A percentile compares a stretch with the other conserved stretches of the same genome.
Evolutionary conservation across 2,113 vertebrate genomes (phyloP).

Genomic region (Lathamus discolor): DNA sequence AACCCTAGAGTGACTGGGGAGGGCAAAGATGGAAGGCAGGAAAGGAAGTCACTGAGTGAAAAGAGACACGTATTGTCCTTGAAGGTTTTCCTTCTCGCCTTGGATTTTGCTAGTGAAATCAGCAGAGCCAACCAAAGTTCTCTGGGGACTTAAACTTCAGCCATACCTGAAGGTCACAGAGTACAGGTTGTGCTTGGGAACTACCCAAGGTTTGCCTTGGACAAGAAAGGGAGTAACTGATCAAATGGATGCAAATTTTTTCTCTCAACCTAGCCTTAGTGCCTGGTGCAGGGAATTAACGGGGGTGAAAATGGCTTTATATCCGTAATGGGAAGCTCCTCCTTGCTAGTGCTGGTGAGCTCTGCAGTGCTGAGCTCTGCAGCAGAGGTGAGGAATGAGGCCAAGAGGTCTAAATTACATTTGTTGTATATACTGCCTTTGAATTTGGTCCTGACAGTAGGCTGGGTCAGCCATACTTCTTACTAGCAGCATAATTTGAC

Average conservation of each 20-base stretch:
- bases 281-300: neutral
- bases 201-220: neutral
- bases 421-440: neutral
- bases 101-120: neutral
- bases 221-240: neutral
- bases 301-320: neutral
- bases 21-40: neutral
- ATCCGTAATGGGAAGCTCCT: neutral
- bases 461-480: neutral
- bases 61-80: neutral
- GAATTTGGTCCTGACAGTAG: neutral
- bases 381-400: slow-evolving; percentile 15
- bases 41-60: neutral
- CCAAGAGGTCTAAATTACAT: slow-evolving; percentile 24
- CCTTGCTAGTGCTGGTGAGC: neutral
- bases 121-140: neutral
- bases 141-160: neutral
- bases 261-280: neutral
- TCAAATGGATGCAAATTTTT: neutral
- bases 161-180: neutral
- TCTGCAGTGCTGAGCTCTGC: slow-evolving; percentile 5
- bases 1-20: neutral
- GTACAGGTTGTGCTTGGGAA: neutral
- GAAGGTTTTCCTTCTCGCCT: neutral
- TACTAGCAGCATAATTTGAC: neutral